Percentiles rank a stretch among this genome's conserved stretches.
Evolutionary conservation across 2,113 vertebrate species (phyloP).

Genomic region (Triplophysa dalaica): DNA sequence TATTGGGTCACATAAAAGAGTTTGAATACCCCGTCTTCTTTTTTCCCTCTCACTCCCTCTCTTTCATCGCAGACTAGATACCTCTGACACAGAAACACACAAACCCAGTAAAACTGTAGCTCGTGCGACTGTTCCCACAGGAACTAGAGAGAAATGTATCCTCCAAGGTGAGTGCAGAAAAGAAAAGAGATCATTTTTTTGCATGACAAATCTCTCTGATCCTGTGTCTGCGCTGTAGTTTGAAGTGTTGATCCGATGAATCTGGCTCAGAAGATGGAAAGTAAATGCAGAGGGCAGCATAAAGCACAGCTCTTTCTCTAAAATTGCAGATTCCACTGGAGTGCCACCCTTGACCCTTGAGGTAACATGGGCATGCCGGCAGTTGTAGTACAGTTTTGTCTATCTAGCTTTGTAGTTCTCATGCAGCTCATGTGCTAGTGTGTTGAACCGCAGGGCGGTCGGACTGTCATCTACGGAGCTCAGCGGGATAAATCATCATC

Average conservation of each 20-base stretch:
- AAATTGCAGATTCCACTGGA: not conserved
- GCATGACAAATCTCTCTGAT: slow-evolving; percentile 21
- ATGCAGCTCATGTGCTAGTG: not conserved
- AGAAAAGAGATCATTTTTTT: slow-evolving; percentile 14
- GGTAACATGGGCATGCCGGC: not conserved
- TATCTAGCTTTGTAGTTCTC: not conserved
- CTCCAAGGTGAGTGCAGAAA: slow-evolving; percentile 1
- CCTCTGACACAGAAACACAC: slow-evolving; percentile 45
- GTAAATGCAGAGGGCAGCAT: not conserved
- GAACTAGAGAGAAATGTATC: slow-evolving; percentile 1
- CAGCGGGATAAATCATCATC: slow-evolving; percentile 17
- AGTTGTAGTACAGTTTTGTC: slow-evolving; percentile 7
- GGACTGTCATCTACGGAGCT: not conserved
- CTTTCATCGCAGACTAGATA: slow-evolving; percentile 31
- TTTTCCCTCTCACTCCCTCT: not conserved
- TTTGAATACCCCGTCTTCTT: not conserved
- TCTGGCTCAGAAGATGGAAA: slow-evolving; percentile 13
- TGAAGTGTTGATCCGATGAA: slow-evolving; percentile 32
- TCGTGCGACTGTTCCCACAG: not conserved
- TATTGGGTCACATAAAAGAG: slow-evolving; percentile 46
- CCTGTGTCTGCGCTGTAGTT: not conserved
- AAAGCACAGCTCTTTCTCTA: not conserved
- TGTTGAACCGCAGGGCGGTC: not conserved
- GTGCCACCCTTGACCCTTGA: not conserved
- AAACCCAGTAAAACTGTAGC: slow-evolving; percentile 39